phyloP scores from a whole-genome alignment of 2,888 invertebrate species.

The Ichneumoninae sp. region DNA sequence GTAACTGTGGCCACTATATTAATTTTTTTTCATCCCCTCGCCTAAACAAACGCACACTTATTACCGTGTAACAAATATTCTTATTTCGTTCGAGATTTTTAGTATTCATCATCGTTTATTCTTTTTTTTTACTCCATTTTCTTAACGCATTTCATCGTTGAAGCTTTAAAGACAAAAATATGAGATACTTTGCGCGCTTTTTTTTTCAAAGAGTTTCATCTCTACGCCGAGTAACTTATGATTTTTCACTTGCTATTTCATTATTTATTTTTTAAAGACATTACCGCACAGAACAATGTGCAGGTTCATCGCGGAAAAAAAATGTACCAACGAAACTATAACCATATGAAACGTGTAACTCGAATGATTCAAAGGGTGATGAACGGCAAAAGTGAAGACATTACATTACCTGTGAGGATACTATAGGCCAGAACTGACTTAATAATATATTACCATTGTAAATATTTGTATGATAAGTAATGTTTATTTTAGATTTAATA shows the following conservation, averaged over 20 bases:
- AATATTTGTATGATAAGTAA: slow-evolving; percentile 81
- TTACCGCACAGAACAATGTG: slow-evolving; percentile 21
- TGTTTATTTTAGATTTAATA: slow-evolving; percentile 60
- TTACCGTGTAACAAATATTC: background rate
- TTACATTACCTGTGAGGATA: slow-evolving; percentile 60
- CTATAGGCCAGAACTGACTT: slow-evolving; percentile 77
- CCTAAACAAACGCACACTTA: background rate
- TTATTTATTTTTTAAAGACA: slow-evolving; percentile 42
- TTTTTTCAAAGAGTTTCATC: slow-evolving; percentile 3
- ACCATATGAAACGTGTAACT: slow-evolving; percentile 13
- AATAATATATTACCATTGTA: slow-evolving; percentile 77
- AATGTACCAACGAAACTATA: slow-evolving; percentile 16
- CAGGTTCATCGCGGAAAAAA: background rate
- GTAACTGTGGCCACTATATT: slow-evolving; percentile 77
- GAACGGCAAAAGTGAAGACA: slow-evolving; percentile 49
- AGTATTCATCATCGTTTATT: slow-evolving; percentile 17
- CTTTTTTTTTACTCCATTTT: background rate
- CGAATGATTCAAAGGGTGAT: slow-evolving; percentile 20
- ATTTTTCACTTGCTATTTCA: slow-evolving; percentile 24
- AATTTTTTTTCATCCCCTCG: slow-evolving; percentile 30
- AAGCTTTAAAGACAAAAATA: slow-evolving; percentile 43
- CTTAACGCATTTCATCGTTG: background rate
- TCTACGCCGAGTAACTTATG: slow-evolving; percentile 8
- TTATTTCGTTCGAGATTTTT: slow-evolving; percentile 19
- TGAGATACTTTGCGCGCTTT: background rate